Evolutionary conservation across 1,140 invertebrate genomes (phyloP).

Genomic region (Trichogramma pretiosum): DNA sequence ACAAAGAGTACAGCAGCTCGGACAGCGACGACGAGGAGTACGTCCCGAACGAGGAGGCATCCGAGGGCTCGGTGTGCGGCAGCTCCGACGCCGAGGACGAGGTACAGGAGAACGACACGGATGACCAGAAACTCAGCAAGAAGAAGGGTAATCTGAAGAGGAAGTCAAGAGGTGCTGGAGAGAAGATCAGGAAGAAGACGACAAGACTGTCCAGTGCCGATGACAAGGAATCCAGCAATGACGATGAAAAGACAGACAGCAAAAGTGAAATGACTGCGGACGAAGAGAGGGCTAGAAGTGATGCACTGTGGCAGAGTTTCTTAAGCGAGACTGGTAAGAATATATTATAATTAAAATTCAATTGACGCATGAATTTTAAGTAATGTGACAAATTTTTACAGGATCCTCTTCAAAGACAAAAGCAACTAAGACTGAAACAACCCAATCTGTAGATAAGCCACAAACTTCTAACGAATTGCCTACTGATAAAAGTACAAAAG

Average conservation of each 20-base stretch:
- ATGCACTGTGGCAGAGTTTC: slow-evolving; percentile 67
- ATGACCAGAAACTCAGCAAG: too few species aligned
- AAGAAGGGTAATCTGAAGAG: too few species aligned
- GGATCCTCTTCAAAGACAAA: background rate
- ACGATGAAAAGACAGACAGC: slow-evolving; percentile 10
- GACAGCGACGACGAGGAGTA: too few species aligned
- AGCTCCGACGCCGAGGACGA: too few species aligned
- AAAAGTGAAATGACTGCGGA: slow-evolving; percentile 30
- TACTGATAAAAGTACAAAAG: background rate
- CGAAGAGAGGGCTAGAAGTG: slow-evolving; percentile 58
- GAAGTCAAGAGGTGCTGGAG: too few species aligned
- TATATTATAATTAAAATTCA: background rate
- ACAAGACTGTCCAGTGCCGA: too few species aligned
- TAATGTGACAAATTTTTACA: background rate
- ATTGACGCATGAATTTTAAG: background rate
- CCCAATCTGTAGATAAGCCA: background rate
- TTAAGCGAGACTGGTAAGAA: slow-evolving; percentile 56
- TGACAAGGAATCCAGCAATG: too few species aligned
- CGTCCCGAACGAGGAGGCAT: too few species aligned
- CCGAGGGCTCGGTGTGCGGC: too few species aligned
- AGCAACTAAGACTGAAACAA: background rate
- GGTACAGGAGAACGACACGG: too few species aligned
- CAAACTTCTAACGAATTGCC: background rate
- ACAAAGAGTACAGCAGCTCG: too few species aligned
- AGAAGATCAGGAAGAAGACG: too few species aligned